Base-by-base conservation (phyloP, 2,888 invertebrate species). In the Bimastos eiseni region DNA sequence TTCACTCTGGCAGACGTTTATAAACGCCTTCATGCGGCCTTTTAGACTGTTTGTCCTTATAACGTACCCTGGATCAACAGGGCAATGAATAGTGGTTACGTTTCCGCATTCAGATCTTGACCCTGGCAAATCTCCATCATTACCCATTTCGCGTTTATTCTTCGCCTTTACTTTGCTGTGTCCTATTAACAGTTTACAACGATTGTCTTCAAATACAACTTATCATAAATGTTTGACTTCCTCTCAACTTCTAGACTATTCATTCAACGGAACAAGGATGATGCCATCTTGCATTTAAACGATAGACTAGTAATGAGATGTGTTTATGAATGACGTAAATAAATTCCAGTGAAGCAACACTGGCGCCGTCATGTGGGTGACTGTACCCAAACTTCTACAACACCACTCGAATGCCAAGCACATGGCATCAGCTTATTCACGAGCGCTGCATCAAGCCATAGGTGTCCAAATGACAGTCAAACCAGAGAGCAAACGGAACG, bases 1-100 rank as follows among this genome's bases (percentile, higher is more conserved):
- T 89, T 97, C 97, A 94, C 97, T 97, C 92, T 97, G 96, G 94
- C 98, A 97, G 93, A 98, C 96, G 95, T 98, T 98, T 89, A 98
- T 96, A 95, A 98, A 98, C 91, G 97, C 97, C 90, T 95, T 95
- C 44, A 49, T 91, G 92, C 96, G 96, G 92, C 96, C 96, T 95
- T 98, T 96, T 17, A 94, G 34, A 34, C 34, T 93, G 21, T 93
- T 93, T 21, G 98, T 98, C 96, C 98, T 98, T 93, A 98, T 96
- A 94, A 98, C 98, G 96, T 98, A 98, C 94, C 98, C 97, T 91
- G 98, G 97, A 70, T 70, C 70, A 8, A 55, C 55, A 30, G 55
- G 55, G 30, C 55, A 4, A 30, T 55, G 55, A 55, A 70, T 70
- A n/a, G 70, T n/a, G n/a, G 70, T n/a, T 70, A 70, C 70, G 70